A percentile compares a stretch with the other conserved stretches of the same genome.
These are phyloP conservation scores for Tetranychus piercei DNA, from an alignment of 2,888 invertebrate species.

Conservation along the genomic window DNA sequence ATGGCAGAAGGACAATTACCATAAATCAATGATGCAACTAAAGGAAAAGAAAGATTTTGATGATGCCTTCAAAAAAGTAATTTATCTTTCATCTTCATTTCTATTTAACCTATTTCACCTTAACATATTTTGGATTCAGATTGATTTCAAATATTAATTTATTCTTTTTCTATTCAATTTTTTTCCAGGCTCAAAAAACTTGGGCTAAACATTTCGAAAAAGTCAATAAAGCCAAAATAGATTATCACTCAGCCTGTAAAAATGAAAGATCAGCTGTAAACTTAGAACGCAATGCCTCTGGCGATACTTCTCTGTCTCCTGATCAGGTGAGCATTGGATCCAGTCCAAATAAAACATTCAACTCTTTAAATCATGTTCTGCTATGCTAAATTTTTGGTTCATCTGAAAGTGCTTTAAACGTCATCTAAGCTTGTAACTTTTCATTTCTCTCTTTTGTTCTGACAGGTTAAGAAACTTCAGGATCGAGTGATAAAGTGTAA, in stretches of 20 bases:
- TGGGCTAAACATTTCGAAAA: conserved; percentile 89
- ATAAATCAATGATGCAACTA: conserved; percentile 85
- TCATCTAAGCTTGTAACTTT: neutral
- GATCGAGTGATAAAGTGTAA: conserved; percentile 84
- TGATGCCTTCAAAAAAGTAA: conserved; percentile 80
- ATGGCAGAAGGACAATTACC: conserved; percentile 95
- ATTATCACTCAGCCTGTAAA: conserved; percentile 93
- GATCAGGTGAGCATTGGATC: conserved; percentile 55
- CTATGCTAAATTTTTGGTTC: neutral
- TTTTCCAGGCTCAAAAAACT: conserved; percentile 68
- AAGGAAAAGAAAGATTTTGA: conserved; percentile 98
- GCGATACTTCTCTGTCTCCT: conserved; percentile 77
- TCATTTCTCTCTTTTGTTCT: neutral
- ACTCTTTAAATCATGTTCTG: neutral
- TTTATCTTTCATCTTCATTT: neutral
- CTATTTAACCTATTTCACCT: neutral
- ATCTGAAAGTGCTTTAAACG: neutral
- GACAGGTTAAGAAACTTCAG: conserved; percentile 80
- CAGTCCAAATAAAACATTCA: neutral
- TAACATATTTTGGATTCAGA: neutral
- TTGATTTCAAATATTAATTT: neutral
- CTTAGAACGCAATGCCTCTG: conserved; percentile 85
- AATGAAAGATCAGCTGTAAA: conserved; percentile 85
- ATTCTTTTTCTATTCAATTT: conserved; percentile 7
- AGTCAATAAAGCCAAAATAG: conserved; percentile 77